Percentiles rank a stretch among this genome's conserved stretches.
Evolutionary conservation across 2,113 vertebrate genomes (phyloP).

Genomic region (Aythya baeri): DNA sequence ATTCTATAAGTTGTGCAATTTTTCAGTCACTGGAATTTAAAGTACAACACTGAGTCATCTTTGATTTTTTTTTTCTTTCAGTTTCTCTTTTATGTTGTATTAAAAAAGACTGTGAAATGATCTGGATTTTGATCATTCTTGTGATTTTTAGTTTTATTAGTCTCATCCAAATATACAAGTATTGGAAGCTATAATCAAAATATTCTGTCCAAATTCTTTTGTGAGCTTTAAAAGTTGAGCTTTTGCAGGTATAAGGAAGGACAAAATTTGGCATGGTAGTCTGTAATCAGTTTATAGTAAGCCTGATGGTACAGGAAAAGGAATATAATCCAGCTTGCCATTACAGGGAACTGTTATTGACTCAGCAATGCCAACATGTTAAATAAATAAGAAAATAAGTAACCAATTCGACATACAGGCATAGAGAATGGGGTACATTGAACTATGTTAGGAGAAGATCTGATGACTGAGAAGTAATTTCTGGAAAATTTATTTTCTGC

Average conservation of each 20-base stretch:
- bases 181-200: neutral
- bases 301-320: neutral
- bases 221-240: neutral
- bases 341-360: neutral
- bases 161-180: neutral
- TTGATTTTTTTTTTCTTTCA: neutral
- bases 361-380: neutral
- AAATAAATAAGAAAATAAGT: too few species aligned
- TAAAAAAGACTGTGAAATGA: neutral
- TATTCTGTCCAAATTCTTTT: neutral
- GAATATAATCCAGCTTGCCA: neutral
- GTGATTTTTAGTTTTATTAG: neutral
- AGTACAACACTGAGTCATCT: neutral
- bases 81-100: neutral
- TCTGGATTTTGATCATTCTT: neutral
- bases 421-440: neutral
- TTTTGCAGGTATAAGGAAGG: neutral
- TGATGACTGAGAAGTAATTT: neutral
- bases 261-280: neutral
- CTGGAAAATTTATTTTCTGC: neutral
- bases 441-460: neutral
- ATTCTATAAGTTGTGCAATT: neutral
- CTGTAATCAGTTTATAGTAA: neutral
- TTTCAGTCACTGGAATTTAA: neutral
- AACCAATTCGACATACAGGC: neutral